These are phyloP conservation scores for Schizotus pectinicornis DNA, from an alignment of 2,888 invertebrate genomes.

Conservation along the genomic window DNA sequence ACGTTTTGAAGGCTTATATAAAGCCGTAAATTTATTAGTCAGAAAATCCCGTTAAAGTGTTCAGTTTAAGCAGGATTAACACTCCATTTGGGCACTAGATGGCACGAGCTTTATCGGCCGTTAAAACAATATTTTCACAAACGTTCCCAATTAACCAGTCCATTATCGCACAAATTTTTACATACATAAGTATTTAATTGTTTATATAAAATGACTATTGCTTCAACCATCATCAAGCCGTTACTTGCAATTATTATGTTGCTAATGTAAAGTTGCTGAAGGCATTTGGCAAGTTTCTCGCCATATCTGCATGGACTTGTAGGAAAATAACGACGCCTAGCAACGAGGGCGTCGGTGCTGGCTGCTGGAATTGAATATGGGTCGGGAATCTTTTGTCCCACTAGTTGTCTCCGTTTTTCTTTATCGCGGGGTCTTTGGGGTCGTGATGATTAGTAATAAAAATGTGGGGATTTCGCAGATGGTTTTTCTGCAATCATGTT, in stretches of 20 bases:
- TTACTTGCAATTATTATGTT: no score
- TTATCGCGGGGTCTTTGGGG: neutral
- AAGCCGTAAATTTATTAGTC: conserved; percentile 66
- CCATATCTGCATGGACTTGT: neutral
- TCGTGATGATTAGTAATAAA: conserved; percentile 27
- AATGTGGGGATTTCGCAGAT: conserved; percentile 35
- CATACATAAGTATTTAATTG: no score
- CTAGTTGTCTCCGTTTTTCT: no score
- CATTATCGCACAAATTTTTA: no score
- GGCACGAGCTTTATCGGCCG: conserved; percentile 23
- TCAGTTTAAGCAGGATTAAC: conserved; percentile 62
- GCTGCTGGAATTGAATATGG: no score
- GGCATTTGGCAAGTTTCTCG: no score
- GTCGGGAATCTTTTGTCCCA: no score
- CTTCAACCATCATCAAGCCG: no score
- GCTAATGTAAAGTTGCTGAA: no score
- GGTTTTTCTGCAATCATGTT: conserved; percentile 38
- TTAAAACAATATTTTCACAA: conserved; percentile 21
- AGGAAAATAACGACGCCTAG: neutral
- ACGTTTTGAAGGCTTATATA: conserved; percentile 64
- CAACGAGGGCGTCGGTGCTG: no score
- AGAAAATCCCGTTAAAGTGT: conserved; percentile 64
- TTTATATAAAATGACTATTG: no score
- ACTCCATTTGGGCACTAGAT: conserved; percentile 59
- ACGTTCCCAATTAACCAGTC: no score